Evolutionary conservation across 2,888 invertebrate genomes (phyloP).

Genomic region (Diplolepis rosae): DNA sequence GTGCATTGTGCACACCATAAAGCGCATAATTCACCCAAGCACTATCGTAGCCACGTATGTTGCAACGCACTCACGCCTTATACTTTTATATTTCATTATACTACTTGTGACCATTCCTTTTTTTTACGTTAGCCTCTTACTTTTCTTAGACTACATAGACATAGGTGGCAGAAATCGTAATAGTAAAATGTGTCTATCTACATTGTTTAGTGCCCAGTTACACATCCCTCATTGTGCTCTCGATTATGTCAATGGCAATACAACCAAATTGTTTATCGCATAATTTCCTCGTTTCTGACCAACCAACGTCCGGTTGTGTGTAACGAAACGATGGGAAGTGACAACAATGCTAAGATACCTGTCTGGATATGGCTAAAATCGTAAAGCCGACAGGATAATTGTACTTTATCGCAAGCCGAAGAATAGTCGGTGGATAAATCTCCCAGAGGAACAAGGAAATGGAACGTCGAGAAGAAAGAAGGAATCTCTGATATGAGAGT

Average conservation of each 20-base stretch:
- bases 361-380: slow-evolving; percentile 23
- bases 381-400: slow-evolving; percentile 27
- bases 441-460: slow-evolving; percentile 14
- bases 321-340: slow-evolving; percentile 31
- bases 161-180: not conserved
- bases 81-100: slow-evolving; percentile 34
- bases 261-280: slow-evolving; percentile 40
- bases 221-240: slow-evolving; percentile 11
- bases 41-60: slow-evolving; percentile 25
- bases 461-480: not conserved
- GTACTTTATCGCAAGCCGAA: slow-evolving; percentile 19
- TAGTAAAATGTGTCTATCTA: not conserved
- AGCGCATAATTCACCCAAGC: slow-evolving; percentile 8
- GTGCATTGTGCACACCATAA: not conserved
- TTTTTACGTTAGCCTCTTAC: not conserved
- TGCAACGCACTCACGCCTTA: slow-evolving; percentile 36
- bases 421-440: slow-evolving; percentile 8
- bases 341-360: slow-evolving; percentile 24
- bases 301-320: slow-evolving; percentile 7
- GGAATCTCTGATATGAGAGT: too few species aligned
- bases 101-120: not conserved
- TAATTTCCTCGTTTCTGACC: slow-evolving; percentile 41
- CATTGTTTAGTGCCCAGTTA: not conserved
- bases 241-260: slow-evolving; percentile 18
- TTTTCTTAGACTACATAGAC: not conserved